A percentile compares a stretch with the other conserved stretches of the same genome.
phyloP scores from a whole-genome alignment of 2,888 invertebrate species.

The Drosophila imparisetae region DNA sequence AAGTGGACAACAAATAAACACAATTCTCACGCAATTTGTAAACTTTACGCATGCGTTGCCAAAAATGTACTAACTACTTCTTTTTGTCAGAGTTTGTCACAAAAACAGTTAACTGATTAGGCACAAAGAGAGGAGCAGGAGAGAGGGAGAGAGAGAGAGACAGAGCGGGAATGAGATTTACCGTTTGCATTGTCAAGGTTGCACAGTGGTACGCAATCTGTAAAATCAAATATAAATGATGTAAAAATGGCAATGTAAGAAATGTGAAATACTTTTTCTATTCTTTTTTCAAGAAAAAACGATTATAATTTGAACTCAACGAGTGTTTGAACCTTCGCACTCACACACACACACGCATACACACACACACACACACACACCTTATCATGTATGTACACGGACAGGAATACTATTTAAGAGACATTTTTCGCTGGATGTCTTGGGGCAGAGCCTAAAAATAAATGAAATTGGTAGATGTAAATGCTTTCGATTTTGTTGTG shows the following conservation, averaged over 20 bases:
- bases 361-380: not conserved
- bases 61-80: not conserved
- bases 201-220: conserved; percentile 17
- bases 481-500: conserved; percentile 39
- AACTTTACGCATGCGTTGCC: conserved; percentile 3
- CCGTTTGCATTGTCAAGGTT: conserved; percentile 3
- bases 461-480: conserved; percentile 39
- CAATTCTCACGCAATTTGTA: not conserved
- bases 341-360: not conserved
- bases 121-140: not conserved
- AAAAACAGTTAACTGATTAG: conserved; percentile 11
- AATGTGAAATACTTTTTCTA: not conserved
- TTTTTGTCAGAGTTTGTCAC: not conserved
- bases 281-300: not conserved
- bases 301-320: not conserved
- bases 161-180: not conserved
- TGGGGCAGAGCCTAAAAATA: conserved; percentile 53
- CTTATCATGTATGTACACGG: not conserved
- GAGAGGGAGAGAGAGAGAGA: not conserved
- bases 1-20: conserved; percentile 6
- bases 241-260: not conserved
- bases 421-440: conserved; percentile 17
- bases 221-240: not conserved
- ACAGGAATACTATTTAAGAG: not conserved
- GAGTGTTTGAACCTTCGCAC: not conserved